Base-by-base conservation (phyloP, 2,797 vertebrate species). In the Sandelia bainsii region DNA sequence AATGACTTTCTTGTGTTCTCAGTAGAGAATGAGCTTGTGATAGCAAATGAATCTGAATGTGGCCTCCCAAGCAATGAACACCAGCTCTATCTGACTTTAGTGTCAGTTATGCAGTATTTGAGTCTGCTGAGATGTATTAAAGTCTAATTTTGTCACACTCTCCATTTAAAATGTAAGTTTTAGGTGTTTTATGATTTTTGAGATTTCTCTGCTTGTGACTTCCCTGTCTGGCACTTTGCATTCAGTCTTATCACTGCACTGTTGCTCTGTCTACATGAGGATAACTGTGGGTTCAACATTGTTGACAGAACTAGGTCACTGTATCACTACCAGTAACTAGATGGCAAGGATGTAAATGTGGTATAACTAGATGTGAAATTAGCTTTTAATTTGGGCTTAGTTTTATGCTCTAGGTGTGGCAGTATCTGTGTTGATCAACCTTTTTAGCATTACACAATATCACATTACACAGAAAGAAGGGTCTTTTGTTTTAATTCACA, bases 281-380 rank as follows among this genome's bases (percentile, higher is more conserved):
- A 85, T 82, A 69, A 75, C 59, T 7, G 20, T 48, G 57, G 58
- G 59, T 82, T 75, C 80, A 74, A 52, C 64, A 0, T 63, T 49
- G 74, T 53, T 83, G 87, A 87, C 83, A 87, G 81, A 91, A 84
- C 74, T 83, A 59, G 90, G 90, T 85, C 90, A 88, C 79, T 81
- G 70, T 84, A 89, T 86, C 84, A 74, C 73, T 66, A 69, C 27
- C 52, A 44, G 20, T 81, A 69, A 88, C 70, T 40, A 17, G 49
- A 58, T 58, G 61, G 56, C 62, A 52, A 10, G 65, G 72, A 70
- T 0, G 5, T 50, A 42, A 81, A 70, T 44, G 27, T 66, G 3
- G 17, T 77, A 44, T 45, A 77, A 66, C 63, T 32, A 19, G n/a
- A 46, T 5, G 2, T 27, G 62, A 72, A 56, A 67, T 27, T 11